Evolutionary conservation across 2,888 invertebrate genomes (phyloP).

Genomic region (Eudemis profundana): DNA sequence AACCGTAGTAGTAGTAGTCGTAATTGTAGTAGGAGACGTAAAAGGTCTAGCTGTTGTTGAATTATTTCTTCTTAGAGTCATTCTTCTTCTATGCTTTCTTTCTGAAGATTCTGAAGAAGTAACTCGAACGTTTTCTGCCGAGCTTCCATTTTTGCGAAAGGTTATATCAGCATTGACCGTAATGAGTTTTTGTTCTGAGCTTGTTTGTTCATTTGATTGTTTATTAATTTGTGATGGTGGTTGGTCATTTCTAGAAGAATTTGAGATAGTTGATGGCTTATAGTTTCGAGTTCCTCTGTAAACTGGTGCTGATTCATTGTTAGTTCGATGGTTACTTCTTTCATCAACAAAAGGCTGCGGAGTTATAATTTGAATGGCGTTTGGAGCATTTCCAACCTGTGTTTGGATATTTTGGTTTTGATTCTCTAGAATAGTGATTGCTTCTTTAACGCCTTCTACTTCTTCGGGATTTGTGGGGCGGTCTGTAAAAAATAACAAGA

Average conservation of each 20-base stretch:
- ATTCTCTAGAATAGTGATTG: constrained; percentile 75
- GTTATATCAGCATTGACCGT: constrained; percentile 67
- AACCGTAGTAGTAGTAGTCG: constrained; percentile 52
- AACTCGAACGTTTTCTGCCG: constrained; percentile 46
- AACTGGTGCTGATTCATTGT: constrained; percentile 66
- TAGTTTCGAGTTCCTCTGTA: constrained; percentile 72
- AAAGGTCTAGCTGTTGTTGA: constrained; percentile 51
- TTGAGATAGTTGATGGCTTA: constrained; percentile 54
- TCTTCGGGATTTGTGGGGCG: constrained; percentile 71
- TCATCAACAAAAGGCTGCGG: constrained; percentile 72
- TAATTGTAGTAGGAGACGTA: constrained; percentile 48
- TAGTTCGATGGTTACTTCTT: constrained; percentile 63
- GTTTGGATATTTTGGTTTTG: constrained; percentile 57
- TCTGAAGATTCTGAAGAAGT: constrained; percentile 62
- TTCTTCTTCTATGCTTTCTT: constrained; percentile 68
- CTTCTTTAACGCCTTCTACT: constrained; percentile 75
- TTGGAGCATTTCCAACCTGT: constrained; percentile 50
- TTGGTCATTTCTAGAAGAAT: constrained; percentile 51
- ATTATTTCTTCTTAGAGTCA: constrained; percentile 64
- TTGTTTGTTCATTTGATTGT: constrained; percentile 50
- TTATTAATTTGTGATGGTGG: constrained; percentile 49
- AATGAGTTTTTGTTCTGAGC: constrained; percentile 60
- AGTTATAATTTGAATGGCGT: constrained; percentile 67
- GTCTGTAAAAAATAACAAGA: constrained; percentile 54
- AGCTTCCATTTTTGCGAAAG: constrained; percentile 56